Base-by-base conservation (phyloP, 2,113 vertebrate species). In the Catharus minimus region DNA sequence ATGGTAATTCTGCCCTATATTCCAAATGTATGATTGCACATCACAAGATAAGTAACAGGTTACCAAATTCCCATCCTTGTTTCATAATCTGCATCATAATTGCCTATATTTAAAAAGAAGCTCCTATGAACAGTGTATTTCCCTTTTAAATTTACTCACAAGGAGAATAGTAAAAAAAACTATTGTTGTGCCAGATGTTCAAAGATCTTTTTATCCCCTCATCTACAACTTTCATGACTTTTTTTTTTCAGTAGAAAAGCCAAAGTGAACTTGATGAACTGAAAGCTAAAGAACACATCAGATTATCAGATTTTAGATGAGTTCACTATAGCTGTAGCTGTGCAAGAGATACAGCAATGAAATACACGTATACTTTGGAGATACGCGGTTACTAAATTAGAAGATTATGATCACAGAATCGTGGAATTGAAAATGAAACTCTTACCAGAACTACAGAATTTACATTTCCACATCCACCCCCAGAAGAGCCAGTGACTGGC, bases 141-240 rank as follows among this genome's bases (percentile, higher is more conserved):
- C 57, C 67, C 69, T 93, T 88, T 62, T 43, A 86, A 73, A 80
- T 85, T 91, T 73, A 75, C 1, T 12, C 61, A 78, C 56, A 84
- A 86, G 44, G 52, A 86, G 49, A 91, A 77, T 67, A 88, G 76
- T 71, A 83, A 57, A 81, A 90, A 86, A 72, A 61, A n/a, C n/a
- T n/a, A n/a, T n/a, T n/a, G n/a, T 61, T 53, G 23, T 75, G 43
- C 65, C 38, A 88, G 72, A 57, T 39, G 13, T 76, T 85, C 68
- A 89, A 86, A 94, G 30, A 21, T 11, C 22, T 90, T 90, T 82
- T 58, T 38, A 6, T 60, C 12, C 11, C 44, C 46, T 7, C 14
- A 72, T 49, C 87, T 75, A 41, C 61, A 66, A 22, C 36, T 83
- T 82, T 85, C 81, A 68, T 61, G 78, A 69, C 18, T 32, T 17